Conservation (phyloP, 2,888 invertebrate genomes). For the Rhamnusium bicolor region DNA sequence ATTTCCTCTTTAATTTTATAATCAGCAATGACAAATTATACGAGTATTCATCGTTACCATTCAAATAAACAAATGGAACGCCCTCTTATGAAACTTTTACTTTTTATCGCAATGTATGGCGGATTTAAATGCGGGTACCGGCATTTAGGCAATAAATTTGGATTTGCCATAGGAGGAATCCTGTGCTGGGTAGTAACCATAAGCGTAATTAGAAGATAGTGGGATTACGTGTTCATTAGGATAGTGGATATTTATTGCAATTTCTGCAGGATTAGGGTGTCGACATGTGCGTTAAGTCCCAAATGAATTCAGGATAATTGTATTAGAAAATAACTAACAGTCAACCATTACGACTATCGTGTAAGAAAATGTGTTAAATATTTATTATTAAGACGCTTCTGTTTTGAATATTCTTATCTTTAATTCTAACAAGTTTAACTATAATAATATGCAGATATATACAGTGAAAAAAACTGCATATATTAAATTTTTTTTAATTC, state of each 20-base stretch:
- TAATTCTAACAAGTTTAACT: too few species aligned
- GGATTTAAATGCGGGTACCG: constrained; percentile 59
- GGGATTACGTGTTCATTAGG: constrained; percentile 66
- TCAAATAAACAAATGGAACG: too few species aligned
- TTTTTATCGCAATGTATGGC: constrained; percentile 18
- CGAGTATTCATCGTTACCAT: too few species aligned
- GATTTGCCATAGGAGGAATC: constrained; percentile 57
- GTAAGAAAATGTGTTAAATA: neutral
- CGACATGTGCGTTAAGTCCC: constrained; percentile 56
- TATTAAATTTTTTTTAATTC: too few species aligned
- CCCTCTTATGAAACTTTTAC: too few species aligned
- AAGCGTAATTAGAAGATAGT: constrained; percentile 66
- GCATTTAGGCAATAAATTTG: constrained; percentile 57
- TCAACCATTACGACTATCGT: neutral
- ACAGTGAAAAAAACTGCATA: too few species aligned
- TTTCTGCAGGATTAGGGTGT: constrained; percentile 62
- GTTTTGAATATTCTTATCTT: too few species aligned
- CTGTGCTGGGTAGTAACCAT: constrained; percentile 55
- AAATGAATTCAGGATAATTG: constrained; percentile 43
- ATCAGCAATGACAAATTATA: too few species aligned
- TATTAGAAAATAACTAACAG: constrained; percentile 22
- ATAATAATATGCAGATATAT: neutral
- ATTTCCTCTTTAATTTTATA: too few species aligned
- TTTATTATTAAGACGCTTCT: neutral
- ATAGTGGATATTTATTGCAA: constrained; percentile 64